Percentiles rank a stretch among this genome's conserved stretches.
phyloP scores from a whole-genome alignment of 2,797 vertebrate genomes.

The Calcarius lapponicus region DNA sequence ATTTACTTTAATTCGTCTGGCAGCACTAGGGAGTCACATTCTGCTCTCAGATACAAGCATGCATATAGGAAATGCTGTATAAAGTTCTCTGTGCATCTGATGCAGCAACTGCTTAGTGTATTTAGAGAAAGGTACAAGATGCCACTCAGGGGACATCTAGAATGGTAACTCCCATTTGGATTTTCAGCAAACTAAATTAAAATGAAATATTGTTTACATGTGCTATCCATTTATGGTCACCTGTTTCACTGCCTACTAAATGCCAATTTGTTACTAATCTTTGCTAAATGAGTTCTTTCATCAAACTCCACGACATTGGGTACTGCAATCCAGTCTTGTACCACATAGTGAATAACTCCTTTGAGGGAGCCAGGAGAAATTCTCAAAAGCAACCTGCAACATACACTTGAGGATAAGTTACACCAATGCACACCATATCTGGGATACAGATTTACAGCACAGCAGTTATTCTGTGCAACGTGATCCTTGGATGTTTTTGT shows the following conservation, averaged over 20 bases:
- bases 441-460: neutral
- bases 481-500: neutral
- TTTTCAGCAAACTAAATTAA: neutral
- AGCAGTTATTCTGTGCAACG: neutral
- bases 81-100: neutral
- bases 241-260: neutral
- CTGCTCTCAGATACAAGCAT: neutral
- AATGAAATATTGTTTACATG: neutral
- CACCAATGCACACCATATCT: neutral
- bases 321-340: neutral
- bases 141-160: neutral
- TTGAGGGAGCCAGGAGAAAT: neutral
- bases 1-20: neutral
- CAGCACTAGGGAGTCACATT: neutral
- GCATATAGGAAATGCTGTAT: neutral
- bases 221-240: neutral
- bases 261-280: neutral
- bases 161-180: neutral
- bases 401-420: neutral
- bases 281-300: neutral
- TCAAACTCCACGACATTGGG: neutral
- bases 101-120: neutral
- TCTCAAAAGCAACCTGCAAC: neutral
- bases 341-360: neutral
- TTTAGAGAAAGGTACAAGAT: neutral